Percentiles rank a stretch among this genome's conserved stretches.
phyloP scores from a whole-genome alignment of 2,797 vertebrate species.

The Knipowitschia caucasica region DNA sequence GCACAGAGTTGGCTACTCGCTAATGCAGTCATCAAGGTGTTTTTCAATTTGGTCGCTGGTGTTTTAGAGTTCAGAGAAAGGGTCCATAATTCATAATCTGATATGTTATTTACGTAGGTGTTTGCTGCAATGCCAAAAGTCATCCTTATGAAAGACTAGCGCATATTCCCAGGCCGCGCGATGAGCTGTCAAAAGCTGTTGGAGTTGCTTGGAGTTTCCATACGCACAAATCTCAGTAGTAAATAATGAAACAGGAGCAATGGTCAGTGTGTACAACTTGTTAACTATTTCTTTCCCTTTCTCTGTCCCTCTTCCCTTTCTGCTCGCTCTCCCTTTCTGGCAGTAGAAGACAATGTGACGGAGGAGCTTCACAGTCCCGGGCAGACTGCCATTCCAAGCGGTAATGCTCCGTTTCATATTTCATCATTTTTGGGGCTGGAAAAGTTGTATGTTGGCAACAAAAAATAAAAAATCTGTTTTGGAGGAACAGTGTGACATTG shows the following conservation, averaged over 20 bases:
- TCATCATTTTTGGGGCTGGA: constrained; percentile 67
- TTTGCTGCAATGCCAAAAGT: constrained; percentile 70
- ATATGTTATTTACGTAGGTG: constrained; percentile 77
- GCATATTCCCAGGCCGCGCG: constrained; percentile 66
- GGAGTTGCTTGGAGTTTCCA: constrained; percentile 68
- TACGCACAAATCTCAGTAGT: constrained; percentile 64
- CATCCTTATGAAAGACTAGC: constrained; percentile 72
- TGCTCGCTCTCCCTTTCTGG: constrained; percentile 65
- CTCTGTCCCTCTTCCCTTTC: constrained; percentile 17
- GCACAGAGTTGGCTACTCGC: constrained; percentile 26
- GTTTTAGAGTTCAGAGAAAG: constrained; percentile 52
- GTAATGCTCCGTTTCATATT: constrained; percentile 80
- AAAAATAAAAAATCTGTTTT: constrained; percentile 45
- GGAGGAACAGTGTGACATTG: constrained; percentile 39
- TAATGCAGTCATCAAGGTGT: constrained; percentile 64
- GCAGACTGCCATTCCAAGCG: constrained; percentile 83
- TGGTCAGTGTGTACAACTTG: constrained; percentile 66
- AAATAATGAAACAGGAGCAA: constrained; percentile 67
- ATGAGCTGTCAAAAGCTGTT: constrained; percentile 66
- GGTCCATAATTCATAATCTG: constrained; percentile 74
- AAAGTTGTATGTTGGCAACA: constrained; percentile 46
- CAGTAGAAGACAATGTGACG: constrained; percentile 89
- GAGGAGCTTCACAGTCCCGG: constrained; percentile 83
- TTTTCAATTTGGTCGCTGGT: constrained; percentile 66
- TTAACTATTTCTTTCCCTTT: constrained; percentile 71